Evolutionary conservation across 2,113 vertebrate genomes (phyloP), one percentile per base, ranked within the genome.

Genomic region (Triplophysa tibetana): DNA sequence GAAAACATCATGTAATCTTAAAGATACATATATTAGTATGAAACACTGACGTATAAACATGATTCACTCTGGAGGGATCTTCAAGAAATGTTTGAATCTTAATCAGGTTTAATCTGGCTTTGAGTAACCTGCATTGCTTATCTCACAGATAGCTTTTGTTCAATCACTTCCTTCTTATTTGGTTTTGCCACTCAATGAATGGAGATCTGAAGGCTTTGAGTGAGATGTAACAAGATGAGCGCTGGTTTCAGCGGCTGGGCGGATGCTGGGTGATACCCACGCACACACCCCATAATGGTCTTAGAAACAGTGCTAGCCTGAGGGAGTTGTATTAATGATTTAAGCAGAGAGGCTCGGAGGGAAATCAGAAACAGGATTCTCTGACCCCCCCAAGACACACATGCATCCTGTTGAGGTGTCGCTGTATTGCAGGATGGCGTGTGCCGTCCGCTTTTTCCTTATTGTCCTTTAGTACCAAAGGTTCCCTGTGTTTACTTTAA

Each of bases 291-390:
- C 43, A 48, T 80, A 77, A 50, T 68, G 58, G 29, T 13, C 21
- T 45, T 54, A 79, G 66, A 76, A 68, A 38, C 68, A 12, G 63
- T 61, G 70, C 70, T 85, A 80, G 87, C 77, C 81, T 78, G 61
- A 63, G 70, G 85, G 56, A 79, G 56, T 5, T 76, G 24, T 67
- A 77, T 82, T 70, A 81, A 82, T 81, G 74, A 81, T 69, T 19
- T 56, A 85, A 77, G 83, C 75, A 43, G 41, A 81, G 70, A 19
- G 68, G 83, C 84, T 82, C 13, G 16, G 77, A 79, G 75, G 82
- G 82, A 66, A 85, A 88, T 68, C 45, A 77, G 82, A 52, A 67
- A 82, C 78, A 80, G 66, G 41, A 75, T 77, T 72, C 41, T 58
- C 64, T 78, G 72, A 7, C 58, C 54, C 77, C 60, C 64, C 19